Evolutionary conservation across 2,797 vertebrate species (phyloP), one percentile per base, ranked within the genome.

Genomic region (Chelon auratus): DNA sequence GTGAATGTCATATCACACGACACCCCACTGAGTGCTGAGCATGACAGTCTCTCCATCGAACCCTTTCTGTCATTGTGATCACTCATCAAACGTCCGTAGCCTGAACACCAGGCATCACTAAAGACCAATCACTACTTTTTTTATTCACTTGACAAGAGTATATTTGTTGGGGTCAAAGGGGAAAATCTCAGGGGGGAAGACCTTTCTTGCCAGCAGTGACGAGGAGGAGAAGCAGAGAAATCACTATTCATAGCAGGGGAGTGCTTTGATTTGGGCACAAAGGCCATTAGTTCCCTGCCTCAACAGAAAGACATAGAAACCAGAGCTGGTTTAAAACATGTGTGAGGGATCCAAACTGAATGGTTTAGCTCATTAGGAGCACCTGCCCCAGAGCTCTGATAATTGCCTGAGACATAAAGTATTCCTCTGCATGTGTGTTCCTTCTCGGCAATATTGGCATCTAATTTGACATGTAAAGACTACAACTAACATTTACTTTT

Each of bases 111-210:
- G 72, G 78, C 85, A 84, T 83, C 84, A 84, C 89, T 88, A 89
- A 93, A 93, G 89, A 85, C 83, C 80, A 78, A 83, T 91, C 88
- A 86, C 74, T 74, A 48, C 66, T 81, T 90, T 85, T 85, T 87
- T 89, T 83, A 89, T 84, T 82, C 80, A 84, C 68, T 62, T 81
- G 84, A 90, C 90, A 93, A 85, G 83, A 91, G 89, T 93, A 88
- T 85, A 90, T 94, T 92, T 86, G 86, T 88, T 83, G 80, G 82
- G 93, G 93, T 95, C 91, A 94, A 91, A 93, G 88, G 91, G 89
- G 88, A 86, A 92, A 78, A 80, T 88, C 84, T 90, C 75, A 65
- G 72, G 80, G 78, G 90, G 85, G 81, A 78, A 73, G 85, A 93
- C 90, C 89, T 84, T 80, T 81, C 62, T 17, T 72, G 57, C 64